A percentile compares a stretch with the other conserved stretches of the same genome.
These are phyloP conservation scores for Sebastes itinus DNA, from an alignment of 2,797 vertebrate genomes.

Conservation along the genomic window DNA sequence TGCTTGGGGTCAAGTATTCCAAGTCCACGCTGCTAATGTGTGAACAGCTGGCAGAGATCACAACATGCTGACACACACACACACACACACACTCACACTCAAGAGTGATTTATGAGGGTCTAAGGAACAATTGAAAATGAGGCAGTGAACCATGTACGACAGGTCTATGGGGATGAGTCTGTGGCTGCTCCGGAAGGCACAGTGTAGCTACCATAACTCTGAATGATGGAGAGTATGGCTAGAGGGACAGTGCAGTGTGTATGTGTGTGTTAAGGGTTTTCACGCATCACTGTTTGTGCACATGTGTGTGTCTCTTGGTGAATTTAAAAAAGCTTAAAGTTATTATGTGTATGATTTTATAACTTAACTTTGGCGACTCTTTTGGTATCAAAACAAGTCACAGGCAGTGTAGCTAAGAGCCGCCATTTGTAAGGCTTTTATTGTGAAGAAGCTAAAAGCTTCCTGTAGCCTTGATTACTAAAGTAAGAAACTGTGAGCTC, in stretches of 20 bases:
- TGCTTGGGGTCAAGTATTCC: constrained; percentile 42
- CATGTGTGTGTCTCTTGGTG: neutral
- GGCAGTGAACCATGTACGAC: constrained; percentile 66
- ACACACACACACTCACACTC: constrained; percentile 7
- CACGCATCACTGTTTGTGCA: neutral
- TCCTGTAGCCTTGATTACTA: neutral
- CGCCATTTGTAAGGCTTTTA: neutral
- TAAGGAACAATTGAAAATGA: constrained; percentile 76
- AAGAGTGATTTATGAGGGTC: constrained; percentile 70
- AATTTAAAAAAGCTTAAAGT: neutral
- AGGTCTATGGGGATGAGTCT: constrained; percentile 63
- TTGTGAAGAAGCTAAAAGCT: neutral
- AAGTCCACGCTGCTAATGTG: constrained; percentile 37
- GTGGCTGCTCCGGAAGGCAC: constrained; percentile 45
- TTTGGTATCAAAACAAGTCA: neutral
- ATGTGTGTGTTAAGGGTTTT: neutral
- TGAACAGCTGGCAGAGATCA: constrained; percentile 49
- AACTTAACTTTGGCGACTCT: neutral
- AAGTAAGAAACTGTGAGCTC: neutral
- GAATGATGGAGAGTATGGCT: constrained; percentile 52
- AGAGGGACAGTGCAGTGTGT: constrained; percentile 2
- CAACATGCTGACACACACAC: neutral
- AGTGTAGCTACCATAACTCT: constrained; percentile 52
- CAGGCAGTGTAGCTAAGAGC: neutral
- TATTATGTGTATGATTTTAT: neutral